Evolutionary conservation across 2,888 invertebrate species (phyloP), one percentile per base, ranked within the genome.

Genomic region (Adelognathus sp.): DNA sequence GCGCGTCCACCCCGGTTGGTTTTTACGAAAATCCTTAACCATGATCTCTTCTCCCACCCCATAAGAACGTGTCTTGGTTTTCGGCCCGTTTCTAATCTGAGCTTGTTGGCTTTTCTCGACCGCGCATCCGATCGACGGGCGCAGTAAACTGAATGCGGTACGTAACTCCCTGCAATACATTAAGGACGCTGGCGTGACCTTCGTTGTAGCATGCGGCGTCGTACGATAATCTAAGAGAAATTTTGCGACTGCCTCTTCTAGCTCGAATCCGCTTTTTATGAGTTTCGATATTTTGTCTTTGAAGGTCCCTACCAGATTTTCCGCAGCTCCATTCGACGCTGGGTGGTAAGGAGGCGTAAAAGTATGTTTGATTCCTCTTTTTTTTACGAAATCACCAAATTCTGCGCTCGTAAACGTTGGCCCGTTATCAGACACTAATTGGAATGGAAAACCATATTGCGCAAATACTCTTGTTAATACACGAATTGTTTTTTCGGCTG

Each of bases 271-370:
- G n/a, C 41, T 27, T 44, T 58, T 24, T 0, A 79, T 27, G 9
- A 70, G 29, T 24, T 44, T 67, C 14, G 50, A 60, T 9, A 81
- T 39, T 9, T 74, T 56, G 3, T 76, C 56, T 41, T 79, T 79
- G 6, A 79, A 81, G 0, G 66, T 64, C 2, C 60, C 56, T 0
- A 80, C 76, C 36, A 61, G 41, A 29, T 80, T 80, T 46, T 80
- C 79, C 11, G 76, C n/a, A n/a, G n/a, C n/a, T n/a, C n/a, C n/a
- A n/a, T n/a, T n/a, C n/a, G n/a, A n/a, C n/a, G n/a, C n/a, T 31
- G 72, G 81, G n/a, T 79, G 77, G 33, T 79, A 76, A 11, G 76
- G 74, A 14, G 76, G 44, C 1, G 79, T 50, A 7, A 58, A 50
- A n/a, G 60, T 44, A 44, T 79, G 70, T 3, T 41, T 41, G 11